Percentiles rank a stretch among this genome's conserved stretches.
phyloP scores from a whole-genome alignment of 2,113 vertebrate genomes.

The Sitta europaea region DNA sequence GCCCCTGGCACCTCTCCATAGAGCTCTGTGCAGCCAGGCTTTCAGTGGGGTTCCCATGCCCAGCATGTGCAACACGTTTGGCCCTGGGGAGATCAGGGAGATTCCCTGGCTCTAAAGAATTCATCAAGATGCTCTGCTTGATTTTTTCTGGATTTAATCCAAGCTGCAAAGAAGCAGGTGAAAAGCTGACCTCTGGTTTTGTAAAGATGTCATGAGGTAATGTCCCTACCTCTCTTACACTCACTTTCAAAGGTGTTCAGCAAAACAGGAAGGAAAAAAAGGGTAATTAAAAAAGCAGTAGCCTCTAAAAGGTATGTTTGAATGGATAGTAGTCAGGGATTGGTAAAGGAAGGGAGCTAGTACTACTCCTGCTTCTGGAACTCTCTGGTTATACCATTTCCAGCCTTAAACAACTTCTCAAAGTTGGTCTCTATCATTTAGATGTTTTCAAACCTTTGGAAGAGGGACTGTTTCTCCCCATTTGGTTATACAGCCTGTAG shows the following conservation, averaged over 20 bases:
- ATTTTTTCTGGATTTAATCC: not conserved
- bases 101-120: not conserved
- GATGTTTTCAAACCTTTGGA: not conserved
- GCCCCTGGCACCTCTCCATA: accelerated
- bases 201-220: not conserved
- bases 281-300: not conserved
- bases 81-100: not conserved
- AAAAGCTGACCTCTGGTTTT: not conserved
- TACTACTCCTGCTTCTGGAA: not conserved
- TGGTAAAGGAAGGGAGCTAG: not conserved
- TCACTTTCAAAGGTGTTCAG: not conserved
- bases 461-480: not conserved
- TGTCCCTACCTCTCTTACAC: no score
- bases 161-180: not conserved
- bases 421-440: not conserved
- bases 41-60: not conserved
- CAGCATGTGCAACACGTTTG: accelerated
- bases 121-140: not conserved
- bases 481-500: not conserved
- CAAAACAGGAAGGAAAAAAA: not conserved
- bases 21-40: not conserved
- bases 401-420: not conserved
- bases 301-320: not conserved
- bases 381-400: not conserved
- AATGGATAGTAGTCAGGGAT: not conserved